Evolutionary conservation across 2,113 vertebrate genomes (phyloP).

Genomic region (Boulengeromyrus knoepffleri): DNA sequence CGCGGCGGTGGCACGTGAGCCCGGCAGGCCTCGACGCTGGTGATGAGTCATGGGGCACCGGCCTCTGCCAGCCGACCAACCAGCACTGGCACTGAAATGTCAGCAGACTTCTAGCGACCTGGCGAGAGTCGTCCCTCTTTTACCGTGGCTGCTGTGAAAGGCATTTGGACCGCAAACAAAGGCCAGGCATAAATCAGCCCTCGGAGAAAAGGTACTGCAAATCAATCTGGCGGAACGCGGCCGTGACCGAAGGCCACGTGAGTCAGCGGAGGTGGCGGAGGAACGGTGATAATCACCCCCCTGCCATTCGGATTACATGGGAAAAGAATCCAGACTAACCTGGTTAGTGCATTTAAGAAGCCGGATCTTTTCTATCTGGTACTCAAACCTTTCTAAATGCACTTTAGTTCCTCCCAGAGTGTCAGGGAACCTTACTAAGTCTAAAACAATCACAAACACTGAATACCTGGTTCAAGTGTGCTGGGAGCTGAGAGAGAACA

Average conservation of each 20-base stretch:
- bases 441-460: background rate
- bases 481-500: background rate
- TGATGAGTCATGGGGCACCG: background rate
- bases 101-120: background rate
- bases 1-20: background rate
- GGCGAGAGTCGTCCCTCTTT: background rate
- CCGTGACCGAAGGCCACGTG: background rate
- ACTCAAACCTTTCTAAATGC: background rate
- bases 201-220: background rate
- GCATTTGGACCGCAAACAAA: constrained; percentile 9
- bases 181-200: background rate
- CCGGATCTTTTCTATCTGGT: background rate
- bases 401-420: background rate
- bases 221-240: background rate
- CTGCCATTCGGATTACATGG: background rate
- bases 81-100: background rate
- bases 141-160: background rate
- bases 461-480: background rate
- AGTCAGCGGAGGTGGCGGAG: background rate
- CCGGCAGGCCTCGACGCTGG: background rate
- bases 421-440: background rate
- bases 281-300: background rate
- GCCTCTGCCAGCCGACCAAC: background rate
- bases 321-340: background rate
- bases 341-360: background rate